A percentile compares a stretch with the other conserved stretches of the same genome.
phyloP scores from a whole-genome alignment of 2,797 vertebrate species.

The Danio choprae region DNA sequence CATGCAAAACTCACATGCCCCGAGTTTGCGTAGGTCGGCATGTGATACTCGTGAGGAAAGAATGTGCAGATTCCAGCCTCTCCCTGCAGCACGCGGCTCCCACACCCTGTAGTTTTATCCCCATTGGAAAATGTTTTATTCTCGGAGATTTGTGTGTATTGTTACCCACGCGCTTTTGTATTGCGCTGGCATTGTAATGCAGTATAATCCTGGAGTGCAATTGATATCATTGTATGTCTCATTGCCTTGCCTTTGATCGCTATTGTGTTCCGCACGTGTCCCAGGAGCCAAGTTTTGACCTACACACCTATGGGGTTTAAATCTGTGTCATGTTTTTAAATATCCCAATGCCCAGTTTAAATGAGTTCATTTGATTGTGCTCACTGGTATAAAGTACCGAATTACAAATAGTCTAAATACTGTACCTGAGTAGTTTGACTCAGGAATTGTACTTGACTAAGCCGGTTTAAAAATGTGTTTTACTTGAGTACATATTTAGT shows the following conservation, averaged over 20 bases:
- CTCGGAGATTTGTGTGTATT: neutral
- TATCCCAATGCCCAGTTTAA: neutral
- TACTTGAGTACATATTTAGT: too few relatives aligned
- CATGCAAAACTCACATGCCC: conserved; percentile 41
- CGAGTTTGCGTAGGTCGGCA: conserved; percentile 24
- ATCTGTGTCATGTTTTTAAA: neutral
- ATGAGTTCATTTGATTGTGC: neutral
- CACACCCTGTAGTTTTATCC: neutral
- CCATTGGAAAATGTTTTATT: neutral
- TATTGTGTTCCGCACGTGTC: neutral
- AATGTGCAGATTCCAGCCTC: conserved; percentile 1
- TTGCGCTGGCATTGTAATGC: neutral
- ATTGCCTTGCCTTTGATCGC: neutral
- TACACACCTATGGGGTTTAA: neutral
- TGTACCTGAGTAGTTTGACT: too few relatives aligned
- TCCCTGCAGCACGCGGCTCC: neutral
- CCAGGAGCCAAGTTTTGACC: neutral
- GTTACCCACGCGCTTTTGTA: neutral
- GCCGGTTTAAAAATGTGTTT: too few relatives aligned
- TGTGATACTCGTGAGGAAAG: conserved; percentile 23
- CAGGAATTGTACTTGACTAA: too few relatives aligned
- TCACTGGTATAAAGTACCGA: neutral
- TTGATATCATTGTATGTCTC: conserved; percentile 17
- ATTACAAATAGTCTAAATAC: too few relatives aligned
- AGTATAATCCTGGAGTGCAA: neutral